These are phyloP conservation scores for Ptyas mucosa DNA, from an alignment of 2,113 vertebrate genomes.

Conservation along the genomic window DNA sequence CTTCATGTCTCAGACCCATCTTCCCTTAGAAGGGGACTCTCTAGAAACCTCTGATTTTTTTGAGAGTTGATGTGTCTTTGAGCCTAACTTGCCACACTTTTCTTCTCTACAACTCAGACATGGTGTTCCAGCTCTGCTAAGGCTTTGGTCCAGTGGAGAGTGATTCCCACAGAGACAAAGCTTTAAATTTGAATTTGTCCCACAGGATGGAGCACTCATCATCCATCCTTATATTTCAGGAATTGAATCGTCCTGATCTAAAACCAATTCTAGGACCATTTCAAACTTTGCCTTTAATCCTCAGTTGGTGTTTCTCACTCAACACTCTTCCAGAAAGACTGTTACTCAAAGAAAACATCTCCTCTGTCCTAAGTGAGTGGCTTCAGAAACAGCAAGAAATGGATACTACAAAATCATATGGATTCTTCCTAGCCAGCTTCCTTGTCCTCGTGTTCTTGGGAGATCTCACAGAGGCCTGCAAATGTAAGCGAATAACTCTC, in stretches of 20 bases:
- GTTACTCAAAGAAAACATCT: background rate
- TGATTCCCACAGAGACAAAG: background rate
- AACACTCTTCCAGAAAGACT: background rate
- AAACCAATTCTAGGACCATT: background rate
- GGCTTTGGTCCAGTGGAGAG: no score
- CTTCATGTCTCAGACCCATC: background rate
- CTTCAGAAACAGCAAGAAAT: background rate
- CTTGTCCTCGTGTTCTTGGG: background rate
- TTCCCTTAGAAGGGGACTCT: background rate
- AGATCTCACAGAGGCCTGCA: background rate
- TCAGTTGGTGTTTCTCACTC: background rate
- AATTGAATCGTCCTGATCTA: background rate
- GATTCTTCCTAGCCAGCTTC: background rate
- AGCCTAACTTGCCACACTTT: background rate
- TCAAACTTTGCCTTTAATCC: background rate
- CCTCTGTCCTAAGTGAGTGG: background rate
- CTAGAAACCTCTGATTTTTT: background rate
- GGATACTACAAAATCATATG: background rate
- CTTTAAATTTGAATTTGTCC: background rate
- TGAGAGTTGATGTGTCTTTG: background rate
- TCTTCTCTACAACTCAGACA: background rate
- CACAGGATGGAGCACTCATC: background rate
- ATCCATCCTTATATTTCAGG: background rate
- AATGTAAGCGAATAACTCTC: fast-evolving
- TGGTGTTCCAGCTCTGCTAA: background rate